Percentiles rank a stretch among this genome's conserved stretches.
These are phyloP conservation scores for Hyperopisus bebe DNA, from an alignment of 2,113 vertebrate species.

Conservation along the genomic window DNA sequence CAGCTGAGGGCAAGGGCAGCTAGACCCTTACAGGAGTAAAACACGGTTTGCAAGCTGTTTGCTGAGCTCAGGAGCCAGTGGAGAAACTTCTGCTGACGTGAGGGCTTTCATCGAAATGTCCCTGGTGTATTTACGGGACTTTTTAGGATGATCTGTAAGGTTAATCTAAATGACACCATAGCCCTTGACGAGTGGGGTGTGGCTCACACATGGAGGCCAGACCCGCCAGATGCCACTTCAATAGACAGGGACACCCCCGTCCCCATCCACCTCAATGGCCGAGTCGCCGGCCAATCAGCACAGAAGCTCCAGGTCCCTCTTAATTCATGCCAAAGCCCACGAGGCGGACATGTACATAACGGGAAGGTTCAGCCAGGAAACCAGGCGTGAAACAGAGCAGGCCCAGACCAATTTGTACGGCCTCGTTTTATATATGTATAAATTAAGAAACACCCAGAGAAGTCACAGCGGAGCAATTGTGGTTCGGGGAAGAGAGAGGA, in stretches of 20 bases:
- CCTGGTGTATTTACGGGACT: not conserved
- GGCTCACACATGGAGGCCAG: not conserved
- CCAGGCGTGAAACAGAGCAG: not conserved
- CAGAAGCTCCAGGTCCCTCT: not conserved
- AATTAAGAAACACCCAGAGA: not conserved
- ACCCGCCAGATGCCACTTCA: not conserved
- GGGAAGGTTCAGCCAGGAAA: not conserved
- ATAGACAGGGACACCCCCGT: not conserved
- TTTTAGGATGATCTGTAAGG: not conserved
- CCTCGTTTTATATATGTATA: not conserved
- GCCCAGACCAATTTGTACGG: not conserved
- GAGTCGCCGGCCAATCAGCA: not conserved
- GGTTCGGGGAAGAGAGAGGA: not conserved
- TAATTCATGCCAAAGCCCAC: not conserved
- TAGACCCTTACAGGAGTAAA: not conserved
- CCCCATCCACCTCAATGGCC: not conserved
- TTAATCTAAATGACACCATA: not conserved
- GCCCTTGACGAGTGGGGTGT: not conserved
- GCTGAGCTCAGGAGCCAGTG: not conserved
- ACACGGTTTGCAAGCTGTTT: not conserved
- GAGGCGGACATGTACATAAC: not conserved
- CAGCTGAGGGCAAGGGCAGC: slow-evolving; percentile 3
- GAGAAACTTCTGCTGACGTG: not conserved
- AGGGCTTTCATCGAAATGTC: not conserved
- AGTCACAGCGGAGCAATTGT: not conserved